Evolutionary conservation across 2,888 invertebrate genomes (phyloP), one percentile per base, ranked within the genome.

Genomic region (Metopia argyrocephala): DNA sequence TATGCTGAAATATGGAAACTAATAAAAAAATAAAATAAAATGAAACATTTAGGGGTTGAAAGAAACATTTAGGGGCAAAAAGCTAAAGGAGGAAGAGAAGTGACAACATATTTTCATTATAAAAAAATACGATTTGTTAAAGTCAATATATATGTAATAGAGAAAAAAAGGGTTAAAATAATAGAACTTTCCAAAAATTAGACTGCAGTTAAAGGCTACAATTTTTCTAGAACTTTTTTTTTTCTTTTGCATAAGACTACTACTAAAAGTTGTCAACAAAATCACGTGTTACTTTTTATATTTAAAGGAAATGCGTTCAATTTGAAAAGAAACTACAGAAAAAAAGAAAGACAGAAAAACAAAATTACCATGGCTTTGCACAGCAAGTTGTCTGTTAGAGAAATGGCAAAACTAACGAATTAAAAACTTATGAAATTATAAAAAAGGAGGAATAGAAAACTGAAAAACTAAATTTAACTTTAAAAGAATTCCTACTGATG

Each of bases 401-500:
- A n/a, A 66, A 68, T 9, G 48, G 54, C 27, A 31, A 54, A 56
- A 78, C 69, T 75, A 79, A 79, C 75, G 59, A 75, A 75, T 70
- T 74, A 79, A 79, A 75, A 79, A 79, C 75, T 79, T 75, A 79
- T 75, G 52, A 79, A 64, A 75, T 57, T 79, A 57, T 69, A 52
- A 48, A 45, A 45, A 31, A 31, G 20, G 27, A 9, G 9, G 9
- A 23, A 52, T 46, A 74, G 15, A 15, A 38, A 38, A 38, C 9
- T 38, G 9, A 38, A 69, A 75, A 75, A 79, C 69, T 79, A 64
- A 75, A 75, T 79, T 52, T 52, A 79, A 79, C 52, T 79, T 79
- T 28, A 28, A 25, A 28, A 25, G 5, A 25, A n/a, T n/a, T n/a
- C n/a, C n/a, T n/a, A n/a, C n/a, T n/a, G n/a, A n/a, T n/a, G n/a